These are phyloP conservation scores for Cyclophora punctaria DNA, from an alignment of 2,888 invertebrate species.

Conservation along the genomic window DNA sequence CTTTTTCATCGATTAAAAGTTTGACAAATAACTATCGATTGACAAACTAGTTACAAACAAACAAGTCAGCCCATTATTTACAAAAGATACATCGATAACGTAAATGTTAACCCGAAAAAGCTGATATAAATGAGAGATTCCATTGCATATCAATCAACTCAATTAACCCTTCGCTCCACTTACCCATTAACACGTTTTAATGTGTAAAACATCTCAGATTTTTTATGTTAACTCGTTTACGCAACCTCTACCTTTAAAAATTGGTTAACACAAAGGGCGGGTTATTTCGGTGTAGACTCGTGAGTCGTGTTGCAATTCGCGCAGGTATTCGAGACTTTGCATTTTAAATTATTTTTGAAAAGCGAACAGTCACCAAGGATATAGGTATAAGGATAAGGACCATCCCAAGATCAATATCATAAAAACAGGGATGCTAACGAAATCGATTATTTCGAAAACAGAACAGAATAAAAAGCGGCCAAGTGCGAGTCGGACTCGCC, in stretches of 20 bases:
- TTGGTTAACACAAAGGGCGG: slow-evolving; percentile 49
- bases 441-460: too few relatives aligned
- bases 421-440: too few relatives aligned
- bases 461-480: too few relatives aligned
- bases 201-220: slow-evolving; percentile 48
- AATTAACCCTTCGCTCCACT: slow-evolving; percentile 52
- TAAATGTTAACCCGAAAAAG: slow-evolving; percentile 7
- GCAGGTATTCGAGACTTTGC: too few relatives aligned
- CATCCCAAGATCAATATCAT: too few relatives aligned
- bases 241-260: slow-evolving; percentile 47
- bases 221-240: slow-evolving; percentile 41
- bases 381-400: too few relatives aligned
- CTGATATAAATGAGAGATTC: slow-evolving; percentile 24
- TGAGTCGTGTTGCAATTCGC: slow-evolving; percentile 32
- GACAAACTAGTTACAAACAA: neutral
- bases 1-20: too few relatives aligned
- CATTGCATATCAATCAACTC: slow-evolving; percentile 52
- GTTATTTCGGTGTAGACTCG: slow-evolving; percentile 31
- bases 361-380: too few relatives aligned
- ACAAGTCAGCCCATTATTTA: slow-evolving; percentile 1
- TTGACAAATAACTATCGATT: too few relatives aligned
- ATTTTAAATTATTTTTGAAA: too few relatives aligned
- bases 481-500: too few relatives aligned
- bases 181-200: slow-evolving; percentile 58
- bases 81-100: neutral